Percentiles rank a stretch among this genome's conserved stretches.
Evolutionary conservation across 2,797 vertebrate species (phyloP).

Genomic region (Urophycis tenuis): DNA sequence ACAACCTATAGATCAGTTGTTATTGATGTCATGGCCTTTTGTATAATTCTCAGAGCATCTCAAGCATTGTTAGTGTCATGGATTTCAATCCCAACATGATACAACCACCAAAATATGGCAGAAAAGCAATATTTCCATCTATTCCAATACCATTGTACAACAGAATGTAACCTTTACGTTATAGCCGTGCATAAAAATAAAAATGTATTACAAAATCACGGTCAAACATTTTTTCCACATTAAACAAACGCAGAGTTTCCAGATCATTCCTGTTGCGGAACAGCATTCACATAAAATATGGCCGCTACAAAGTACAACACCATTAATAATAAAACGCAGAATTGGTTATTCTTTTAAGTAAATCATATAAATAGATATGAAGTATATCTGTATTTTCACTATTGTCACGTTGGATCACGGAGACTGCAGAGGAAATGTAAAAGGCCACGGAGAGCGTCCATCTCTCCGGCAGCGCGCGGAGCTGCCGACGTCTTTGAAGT

Average conservation of each 20-base stretch:
- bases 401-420: not conserved
- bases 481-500: conserved; percentile 56
- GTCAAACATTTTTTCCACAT: not conserved
- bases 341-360: not conserved
- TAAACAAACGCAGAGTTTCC: not conserved
- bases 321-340: too few relatives aligned
- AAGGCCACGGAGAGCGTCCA: conserved; percentile 35
- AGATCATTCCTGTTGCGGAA: not conserved
- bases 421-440: conserved; percentile 46
- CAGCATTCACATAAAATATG: not conserved
- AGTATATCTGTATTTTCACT: not conserved
- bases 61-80: conserved; percentile 29
- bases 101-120: not conserved
- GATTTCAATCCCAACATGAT: conserved; percentile 27
- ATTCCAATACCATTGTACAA: not conserved
- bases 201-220: not conserved
- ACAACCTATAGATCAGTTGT: not conserved
- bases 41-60: conserved; percentile 37
- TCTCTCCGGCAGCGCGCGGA: conserved; percentile 43
- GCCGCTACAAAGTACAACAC: not conserved
- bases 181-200: not conserved
- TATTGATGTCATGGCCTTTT: conserved; percentile 34
- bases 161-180: not conserved
- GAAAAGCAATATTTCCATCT: not conserved
- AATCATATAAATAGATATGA: not conserved